Evolutionary conservation across 2,113 vertebrate genomes (phyloP), one percentile per base, ranked within the genome.

Genomic region (Hyperoodon ampullatus): DNA sequence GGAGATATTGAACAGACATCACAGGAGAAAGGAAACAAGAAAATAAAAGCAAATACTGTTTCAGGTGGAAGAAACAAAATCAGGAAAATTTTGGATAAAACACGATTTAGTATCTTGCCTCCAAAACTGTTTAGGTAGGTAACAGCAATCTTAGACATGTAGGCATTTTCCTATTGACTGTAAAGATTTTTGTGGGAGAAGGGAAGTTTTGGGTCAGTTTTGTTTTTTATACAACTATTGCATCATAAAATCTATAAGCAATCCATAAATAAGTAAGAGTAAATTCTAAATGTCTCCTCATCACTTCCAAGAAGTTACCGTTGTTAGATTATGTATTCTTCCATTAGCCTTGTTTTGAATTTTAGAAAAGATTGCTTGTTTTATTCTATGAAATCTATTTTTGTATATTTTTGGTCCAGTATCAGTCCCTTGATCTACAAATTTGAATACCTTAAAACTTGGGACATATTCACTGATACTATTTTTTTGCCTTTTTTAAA

Each of bases 71-170:
- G 99, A 95, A 99, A 99, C 97, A 99, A 99, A 98, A 99, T 99
- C 98, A 99, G 99, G 95, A 99, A 99, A 84, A 99, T 99, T 98
- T 98, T 99, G 98, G 99, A 99, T 98, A 99, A 99, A 98, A 99
- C 99, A 8, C 98, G 99, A 35, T 99, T 99, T 98, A 99, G 99
- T 97, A 99, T 99, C 85, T 99, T 99, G 91, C 99, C 99, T 75
- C 99, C 99, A 42, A 99, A 99, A 94, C 99, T 99, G 0, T 99
- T 99, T 98, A 99, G 99, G 99, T 99, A 98, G 84, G 98, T 98
- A 95, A 78, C 77, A 5, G 24, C 63, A 30, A 18, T 81, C 14
- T 42, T 26, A 89, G 6, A 58, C 28, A 60, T 16, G 0, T 78
- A 58, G 39, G 4, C 81, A n/a, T 95, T 84, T 95, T 93, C 63